Base-by-base conservation (phyloP, 2,888 invertebrate genomes). In the Tethea ocularis region DNA sequence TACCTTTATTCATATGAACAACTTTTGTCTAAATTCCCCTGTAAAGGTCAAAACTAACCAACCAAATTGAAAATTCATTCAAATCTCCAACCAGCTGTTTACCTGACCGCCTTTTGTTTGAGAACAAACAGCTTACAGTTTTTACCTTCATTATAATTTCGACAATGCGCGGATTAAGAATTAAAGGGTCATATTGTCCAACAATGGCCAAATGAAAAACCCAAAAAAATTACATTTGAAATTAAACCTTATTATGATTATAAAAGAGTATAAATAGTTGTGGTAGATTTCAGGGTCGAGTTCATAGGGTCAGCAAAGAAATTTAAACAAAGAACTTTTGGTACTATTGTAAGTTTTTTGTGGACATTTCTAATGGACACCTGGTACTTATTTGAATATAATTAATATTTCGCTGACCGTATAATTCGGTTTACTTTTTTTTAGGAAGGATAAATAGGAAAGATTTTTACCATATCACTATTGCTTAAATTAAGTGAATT, bases 341-440 rank as follows among this genome's bases (percentile, higher is more conserved):
- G 65, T 33, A 58, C 57, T 71, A 76, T 80, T 77, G 69, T 78
- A 68, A 62, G 62, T 62, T 54, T 67, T 46, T 58, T 59, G 23
- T 52, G 0, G n/a, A 33, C 20, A 1, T 67, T 69, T 66, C 66
- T 67, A 71, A 72, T 68, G 80, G 83, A 75, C 89, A 89, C 85
- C 89, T 89, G 89, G 87, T 62, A 54, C 63, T 69, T 41, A 77
- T 82, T 82, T 82, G 75, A 78, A 82, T 77, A 57, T 67, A 63
- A 75, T 29, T 29, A 29, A 10, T 29, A 29, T 76, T 79, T 67
- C 72, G 76, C 69, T 80, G 82, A 72, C 72, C 72, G 61, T 68
- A 62, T 23, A 20, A n/a, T 59, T 54, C 52, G 57, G 58, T 58
- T 64, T 55, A 17, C 24, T 46, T 53, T 38, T 24, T 58, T 59